Conservation (phyloP, 2,888 invertebrate species). For the Nemotelus pantherinus region DNA sequence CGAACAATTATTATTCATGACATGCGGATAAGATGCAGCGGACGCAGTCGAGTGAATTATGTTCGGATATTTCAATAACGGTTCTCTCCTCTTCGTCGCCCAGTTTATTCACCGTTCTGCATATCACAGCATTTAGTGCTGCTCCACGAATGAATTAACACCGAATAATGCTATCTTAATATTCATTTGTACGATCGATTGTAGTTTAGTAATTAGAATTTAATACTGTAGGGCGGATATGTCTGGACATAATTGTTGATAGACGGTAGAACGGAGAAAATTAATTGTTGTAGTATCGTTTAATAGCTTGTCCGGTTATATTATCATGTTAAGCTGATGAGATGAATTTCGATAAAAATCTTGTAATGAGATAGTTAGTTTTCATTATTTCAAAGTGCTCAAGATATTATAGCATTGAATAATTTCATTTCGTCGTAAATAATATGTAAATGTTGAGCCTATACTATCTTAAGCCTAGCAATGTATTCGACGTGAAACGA, state of each 20-base stretch:
- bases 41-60: slow-evolving; percentile 32
- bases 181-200: slow-evolving; percentile 20
- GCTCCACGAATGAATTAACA: background rate
- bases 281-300: slow-evolving; percentile 11
- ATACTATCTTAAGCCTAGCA: too few species aligned
- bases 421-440: too few species aligned
- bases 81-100: background rate
- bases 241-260: slow-evolving; percentile 6
- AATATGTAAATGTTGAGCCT: too few species aligned
- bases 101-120: background rate
- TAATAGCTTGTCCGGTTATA: background rate
- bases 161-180: slow-evolving; percentile 19
- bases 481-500: too few species aligned
- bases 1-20: slow-evolving; percentile 34
- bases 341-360: too few species aligned
- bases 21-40: slow-evolving; percentile 27
- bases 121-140: too few species aligned
- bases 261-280: background rate
- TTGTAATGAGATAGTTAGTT: too few species aligned
- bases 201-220: slow-evolving; percentile 36
- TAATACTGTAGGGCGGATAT: background rate
- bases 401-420: too few species aligned
- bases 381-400: too few species aligned
- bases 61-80: slow-evolving; percentile 38
- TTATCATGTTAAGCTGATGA: too few species aligned